These are phyloP conservation scores for Oceanodroma tethys DNA, from an alignment of 2,113 vertebrate genomes.

Conservation along the genomic window DNA sequence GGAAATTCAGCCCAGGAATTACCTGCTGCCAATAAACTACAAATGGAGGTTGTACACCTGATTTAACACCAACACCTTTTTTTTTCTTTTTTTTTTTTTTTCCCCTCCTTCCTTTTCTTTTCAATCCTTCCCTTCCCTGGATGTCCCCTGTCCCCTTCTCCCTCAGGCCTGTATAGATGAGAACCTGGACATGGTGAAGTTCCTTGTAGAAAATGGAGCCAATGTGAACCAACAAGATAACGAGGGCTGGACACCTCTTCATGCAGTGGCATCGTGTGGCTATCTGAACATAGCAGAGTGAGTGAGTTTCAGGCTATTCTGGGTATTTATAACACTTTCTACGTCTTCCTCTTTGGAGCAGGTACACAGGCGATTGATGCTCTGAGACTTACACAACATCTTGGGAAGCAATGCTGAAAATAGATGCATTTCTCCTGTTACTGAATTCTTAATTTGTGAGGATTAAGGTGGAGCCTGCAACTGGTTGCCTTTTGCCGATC, in stretches of 20 bases:
- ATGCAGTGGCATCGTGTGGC: constrained; percentile 91
- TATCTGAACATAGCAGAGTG: constrained; percentile 91
- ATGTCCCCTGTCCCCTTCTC: neutral
- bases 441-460: neutral
- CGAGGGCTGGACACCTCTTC: constrained; percentile 95
- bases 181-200: constrained; percentile 90
- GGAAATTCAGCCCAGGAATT: neutral
- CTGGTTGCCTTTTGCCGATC: neutral
- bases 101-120: neutral
- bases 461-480: neutral
- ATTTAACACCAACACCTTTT: neutral
- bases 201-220: constrained; percentile 86
- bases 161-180: constrained; percentile 93
- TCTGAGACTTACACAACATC: rapidly evolving
- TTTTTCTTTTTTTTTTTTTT: neutral
- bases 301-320: constrained; percentile 73
- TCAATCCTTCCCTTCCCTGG: neutral
- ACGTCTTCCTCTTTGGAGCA: neutral
- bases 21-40: neutral
- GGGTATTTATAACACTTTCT: neutral
- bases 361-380: neutral
- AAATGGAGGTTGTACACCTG: neutral
- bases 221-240: constrained; percentile 90
- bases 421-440: neutral
- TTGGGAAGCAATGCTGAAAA: neutral